These are phyloP conservation scores for Myrmecobius fasciatus DNA, from an alignment of 2,113 vertebrate species.

Conservation along the genomic window DNA sequence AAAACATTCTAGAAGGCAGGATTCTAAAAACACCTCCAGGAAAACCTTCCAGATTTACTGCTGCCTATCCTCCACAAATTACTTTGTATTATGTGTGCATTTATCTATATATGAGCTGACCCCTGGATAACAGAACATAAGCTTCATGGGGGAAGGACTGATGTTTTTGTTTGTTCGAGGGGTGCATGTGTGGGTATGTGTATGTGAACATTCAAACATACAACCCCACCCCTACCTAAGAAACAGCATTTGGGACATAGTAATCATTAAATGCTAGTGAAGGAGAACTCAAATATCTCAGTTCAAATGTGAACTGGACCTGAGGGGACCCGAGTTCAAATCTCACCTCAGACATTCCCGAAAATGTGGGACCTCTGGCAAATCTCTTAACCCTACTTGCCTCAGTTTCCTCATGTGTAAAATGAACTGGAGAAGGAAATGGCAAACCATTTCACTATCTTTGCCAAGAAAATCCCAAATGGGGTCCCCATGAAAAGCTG, in stretches of 20 bases:
- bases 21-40: background rate
- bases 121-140: background rate
- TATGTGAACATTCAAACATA: too few relatives aligned
- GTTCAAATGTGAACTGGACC: background rate
- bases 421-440: background rate
- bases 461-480: background rate
- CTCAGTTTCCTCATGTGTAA: background rate
- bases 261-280: background rate
- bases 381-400: background rate
- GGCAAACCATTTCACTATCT: background rate
- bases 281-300: background rate
- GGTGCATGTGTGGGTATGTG: too few relatives aligned
- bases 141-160: background rate
- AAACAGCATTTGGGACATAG: background rate
- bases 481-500: too few relatives aligned
- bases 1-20: background rate
- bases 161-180: too few relatives aligned
- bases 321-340: too few relatives aligned
- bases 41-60: background rate
- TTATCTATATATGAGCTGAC: background rate
- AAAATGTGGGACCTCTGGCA: background rate
- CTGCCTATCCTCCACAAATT: background rate
- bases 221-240: too few relatives aligned
- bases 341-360: background rate
- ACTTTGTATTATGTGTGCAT: background rate